A percentile compares a stretch with the other conserved stretches of the same genome.
Evolutionary conservation across 2,797 vertebrate species (phyloP).

Genomic region (Salmo trutta): DNA sequence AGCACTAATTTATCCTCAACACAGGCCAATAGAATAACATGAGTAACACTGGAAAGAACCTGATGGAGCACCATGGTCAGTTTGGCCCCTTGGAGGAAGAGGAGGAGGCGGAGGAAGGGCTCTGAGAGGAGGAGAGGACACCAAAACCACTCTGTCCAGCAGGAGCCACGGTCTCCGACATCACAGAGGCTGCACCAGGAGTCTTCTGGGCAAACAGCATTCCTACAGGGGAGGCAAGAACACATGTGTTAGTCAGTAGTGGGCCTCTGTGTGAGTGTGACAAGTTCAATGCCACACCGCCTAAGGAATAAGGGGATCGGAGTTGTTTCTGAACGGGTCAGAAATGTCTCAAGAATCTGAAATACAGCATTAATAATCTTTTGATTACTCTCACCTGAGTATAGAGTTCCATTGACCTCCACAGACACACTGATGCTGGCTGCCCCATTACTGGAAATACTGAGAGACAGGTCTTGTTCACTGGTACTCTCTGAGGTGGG

Average conservation of each 20-base stretch:
- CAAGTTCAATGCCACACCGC: not conserved
- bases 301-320: too few species aligned
- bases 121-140: slow-evolving; percentile 81
- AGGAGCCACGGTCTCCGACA: slow-evolving; percentile 65
- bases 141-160: slow-evolving; percentile 79
- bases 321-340: not conserved
- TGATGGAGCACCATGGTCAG: slow-evolving; percentile 41
- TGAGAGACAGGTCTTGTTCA: slow-evolving; percentile 87
- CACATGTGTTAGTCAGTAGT: not conserved
- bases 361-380: not conserved
- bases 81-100: slow-evolving; percentile 89
- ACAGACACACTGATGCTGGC: slow-evolving; percentile 95
- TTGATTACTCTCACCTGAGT: slow-evolving; percentile 81
- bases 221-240: slow-evolving; percentile 68
- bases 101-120: slow-evolving; percentile 81
- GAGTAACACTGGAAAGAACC: not conserved
- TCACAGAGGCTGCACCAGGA: slow-evolving; percentile 70
- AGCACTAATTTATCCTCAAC: too few species aligned
- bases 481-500: slow-evolving; percentile 74
- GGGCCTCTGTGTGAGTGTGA: not conserved
- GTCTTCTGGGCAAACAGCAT: slow-evolving; percentile 94
- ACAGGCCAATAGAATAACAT: too few species aligned
- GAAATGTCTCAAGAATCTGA: not conserved
- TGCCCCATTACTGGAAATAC: slow-evolving; percentile 83
- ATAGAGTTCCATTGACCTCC: slow-evolving; percentile 94